A percentile compares a stretch with the other conserved stretches of the same genome.
Conservation (phyloP, 2,888 invertebrate genomes). For the Teleiodes luculella region DNA sequence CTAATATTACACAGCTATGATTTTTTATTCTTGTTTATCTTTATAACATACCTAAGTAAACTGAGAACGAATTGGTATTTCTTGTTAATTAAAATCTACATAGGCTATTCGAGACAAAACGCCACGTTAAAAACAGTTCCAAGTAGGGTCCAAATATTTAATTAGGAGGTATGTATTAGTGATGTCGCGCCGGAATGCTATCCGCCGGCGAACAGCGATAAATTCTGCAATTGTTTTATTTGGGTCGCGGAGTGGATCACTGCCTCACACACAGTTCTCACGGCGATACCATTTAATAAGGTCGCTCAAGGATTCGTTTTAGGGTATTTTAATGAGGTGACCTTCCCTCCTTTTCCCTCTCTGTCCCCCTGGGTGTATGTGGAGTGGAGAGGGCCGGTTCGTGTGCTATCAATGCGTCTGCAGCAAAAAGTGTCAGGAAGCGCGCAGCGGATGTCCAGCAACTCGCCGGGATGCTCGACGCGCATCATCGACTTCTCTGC, state of each 20-base stretch:
- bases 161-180: slow-evolving; percentile 8
- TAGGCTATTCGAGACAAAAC: not conserved
- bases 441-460: slow-evolving; percentile 15
- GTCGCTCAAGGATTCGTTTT: slow-evolving; percentile 46
- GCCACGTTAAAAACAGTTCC: not conserved
- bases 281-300: slow-evolving; percentile 42
- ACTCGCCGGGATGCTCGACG: not conserved
- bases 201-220: not conserved
- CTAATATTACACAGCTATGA: too few relatives aligned
- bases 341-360: not conserved
- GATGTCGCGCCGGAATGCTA: slow-evolving; percentile 1
- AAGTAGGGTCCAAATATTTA: slow-evolving; percentile 2
- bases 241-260: not conserved
- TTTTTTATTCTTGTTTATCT: too few relatives aligned
- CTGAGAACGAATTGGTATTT: too few relatives aligned
- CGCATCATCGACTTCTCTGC: too few relatives aligned
- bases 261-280: slow-evolving; percentile 42
- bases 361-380: not conserved
- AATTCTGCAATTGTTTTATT: slow-evolving; percentile 1
- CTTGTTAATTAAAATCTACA: not conserved
- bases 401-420: not conserved
- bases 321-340: slow-evolving; percentile 69
- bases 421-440: not conserved
- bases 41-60: too few relatives aligned
- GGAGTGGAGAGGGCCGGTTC: not conserved